Evolutionary conservation across 2,888 invertebrate genomes (phyloP).

Genomic region (Bruchidius siliquastri): DNA sequence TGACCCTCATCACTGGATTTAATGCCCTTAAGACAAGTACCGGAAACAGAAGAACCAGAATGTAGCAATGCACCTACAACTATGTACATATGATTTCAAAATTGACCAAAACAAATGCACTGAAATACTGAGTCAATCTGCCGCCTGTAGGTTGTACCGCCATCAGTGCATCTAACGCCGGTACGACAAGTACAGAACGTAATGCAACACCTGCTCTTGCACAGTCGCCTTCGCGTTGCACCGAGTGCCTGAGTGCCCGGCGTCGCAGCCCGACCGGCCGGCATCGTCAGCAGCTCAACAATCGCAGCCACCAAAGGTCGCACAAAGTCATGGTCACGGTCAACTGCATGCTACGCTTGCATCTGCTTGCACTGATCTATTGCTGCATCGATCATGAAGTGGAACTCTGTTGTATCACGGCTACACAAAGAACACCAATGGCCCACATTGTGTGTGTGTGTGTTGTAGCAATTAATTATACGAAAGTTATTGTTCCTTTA

Average conservation of each 20-base stretch:
- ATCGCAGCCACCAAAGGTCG: constrained; percentile 40
- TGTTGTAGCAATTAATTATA: no score
- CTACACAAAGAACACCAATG: no score
- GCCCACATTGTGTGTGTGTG: no score
- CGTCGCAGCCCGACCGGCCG: neutral
- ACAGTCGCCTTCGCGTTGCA: neutral
- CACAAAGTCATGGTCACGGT: constrained; percentile 49
- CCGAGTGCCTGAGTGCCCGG: neutral
- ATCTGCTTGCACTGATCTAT: constrained; percentile 33
- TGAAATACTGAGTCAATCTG: no score
- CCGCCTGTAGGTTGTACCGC: neutral
- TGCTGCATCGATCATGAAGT: neutral
- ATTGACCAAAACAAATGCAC: no score
- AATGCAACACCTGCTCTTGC: neutral
- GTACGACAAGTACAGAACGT: neutral
- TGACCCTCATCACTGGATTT: no score
- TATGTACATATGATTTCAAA: no score
- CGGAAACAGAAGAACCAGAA: no score
- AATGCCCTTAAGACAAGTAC: no score
- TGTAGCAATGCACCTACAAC: no score
- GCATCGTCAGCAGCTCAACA: neutral
- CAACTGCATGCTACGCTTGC: constrained; percentile 41
- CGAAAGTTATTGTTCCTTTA: no score
- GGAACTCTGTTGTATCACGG: no score
- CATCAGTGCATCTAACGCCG: neutral